phyloP scores from a whole-genome alignment of 2,888 invertebrate species.

The Harpalus rubripes region DNA sequence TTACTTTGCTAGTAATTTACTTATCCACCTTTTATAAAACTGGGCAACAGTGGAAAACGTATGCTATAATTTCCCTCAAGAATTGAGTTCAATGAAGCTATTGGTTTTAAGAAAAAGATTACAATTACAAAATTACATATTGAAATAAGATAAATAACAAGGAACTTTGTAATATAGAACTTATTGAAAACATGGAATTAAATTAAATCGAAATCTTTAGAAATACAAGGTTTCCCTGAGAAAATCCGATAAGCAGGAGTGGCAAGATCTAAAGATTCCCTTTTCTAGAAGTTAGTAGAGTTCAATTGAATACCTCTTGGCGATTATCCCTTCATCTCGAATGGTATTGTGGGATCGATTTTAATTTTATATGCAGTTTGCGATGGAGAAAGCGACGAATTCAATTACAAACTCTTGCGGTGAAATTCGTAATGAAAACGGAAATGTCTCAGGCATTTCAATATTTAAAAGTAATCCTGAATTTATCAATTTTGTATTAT shows the following conservation, averaged over 20 bases:
- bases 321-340: conserved; percentile 49
- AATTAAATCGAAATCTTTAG: not conserved
- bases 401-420: conserved; percentile 47
- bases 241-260: conserved; percentile 3
- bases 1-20: no score
- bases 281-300: conserved; percentile 6
- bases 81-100: no score
- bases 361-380: conserved; percentile 61
- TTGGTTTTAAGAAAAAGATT: no score
- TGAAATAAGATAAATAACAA: not conserved
- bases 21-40: no score
- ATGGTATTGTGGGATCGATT: conserved; percentile 53
- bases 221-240: not conserved
- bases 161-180: not conserved
- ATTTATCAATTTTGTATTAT: conserved; percentile 40
- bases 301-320: conserved; percentile 12
- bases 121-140: no score
- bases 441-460: conserved; percentile 40
- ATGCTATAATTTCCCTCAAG: no score
- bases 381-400: conserved; percentile 40
- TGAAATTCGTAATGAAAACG: conserved; percentile 39
- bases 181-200: not conserved
- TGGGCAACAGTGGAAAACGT: no score
- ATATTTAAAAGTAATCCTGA: conserved; percentile 51
- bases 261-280: not conserved